phyloP scores from a whole-genome alignment of 35 echinoderm and acorn worm species.

The Amphiura filiformis region DNA sequence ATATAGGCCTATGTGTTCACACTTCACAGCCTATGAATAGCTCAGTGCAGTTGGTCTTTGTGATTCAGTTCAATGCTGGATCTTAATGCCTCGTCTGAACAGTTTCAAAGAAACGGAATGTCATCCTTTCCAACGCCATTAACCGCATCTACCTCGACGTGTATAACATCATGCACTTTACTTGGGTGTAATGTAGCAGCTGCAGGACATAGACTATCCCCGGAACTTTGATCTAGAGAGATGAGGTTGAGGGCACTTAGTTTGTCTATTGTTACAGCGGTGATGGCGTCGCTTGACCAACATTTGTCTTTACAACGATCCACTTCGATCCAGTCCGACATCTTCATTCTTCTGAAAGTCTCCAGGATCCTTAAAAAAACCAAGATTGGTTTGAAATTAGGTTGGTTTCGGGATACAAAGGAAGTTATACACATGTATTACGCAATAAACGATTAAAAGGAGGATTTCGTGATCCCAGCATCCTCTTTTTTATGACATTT shows the following conservation, averaged over 20 bases:
- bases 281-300: slow-evolving; percentile 26
- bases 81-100: too few relatives aligned
- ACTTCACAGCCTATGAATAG: too few relatives aligned
- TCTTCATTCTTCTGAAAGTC: slow-evolving; percentile 43
- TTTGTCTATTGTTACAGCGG: slow-evolving; percentile 33
- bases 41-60: too few relatives aligned
- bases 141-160: neutral
- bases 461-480: too few relatives aligned
- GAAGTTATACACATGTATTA: too few relatives aligned
- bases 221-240: neutral
- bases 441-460: too few relatives aligned
- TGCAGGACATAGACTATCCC: slow-evolving; percentile 44
- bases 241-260: slow-evolving; percentile 25
- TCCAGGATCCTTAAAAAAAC: slow-evolving; percentile 40
- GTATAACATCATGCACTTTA: slow-evolving; percentile 18
- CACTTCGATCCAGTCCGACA: slow-evolving; percentile 45
- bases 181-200: slow-evolving; percentile 7
- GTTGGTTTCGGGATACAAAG: neutral
- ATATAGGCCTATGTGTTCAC: too few relatives aligned
- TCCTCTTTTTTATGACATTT: too few relatives aligned
- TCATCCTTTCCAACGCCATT: neutral
- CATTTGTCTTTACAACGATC: slow-evolving; percentile 25
- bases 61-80: too few relatives aligned
- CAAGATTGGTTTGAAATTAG: neutral
- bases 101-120: neutral